Conservation (phyloP, 1,140 invertebrate species). For the Hyposmocoma kahamanoa region DNA sequence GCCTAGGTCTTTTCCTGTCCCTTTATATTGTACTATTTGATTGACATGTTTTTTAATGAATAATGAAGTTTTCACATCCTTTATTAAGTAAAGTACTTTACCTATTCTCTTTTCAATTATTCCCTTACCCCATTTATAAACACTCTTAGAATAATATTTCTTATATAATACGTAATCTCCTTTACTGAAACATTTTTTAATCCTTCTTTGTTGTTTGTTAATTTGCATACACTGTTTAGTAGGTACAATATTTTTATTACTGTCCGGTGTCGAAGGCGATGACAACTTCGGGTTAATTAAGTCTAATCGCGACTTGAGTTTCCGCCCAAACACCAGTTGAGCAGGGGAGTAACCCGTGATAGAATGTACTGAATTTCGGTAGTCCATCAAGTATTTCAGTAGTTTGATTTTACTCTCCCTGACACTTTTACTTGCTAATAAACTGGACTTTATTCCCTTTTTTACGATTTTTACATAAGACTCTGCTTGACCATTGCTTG, state of each 20-base stretch:
- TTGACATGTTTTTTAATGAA: conserved; percentile 5
- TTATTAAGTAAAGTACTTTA: conserved; percentile 4
- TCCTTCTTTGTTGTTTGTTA: neutral
- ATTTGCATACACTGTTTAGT: conserved; percentile 4
- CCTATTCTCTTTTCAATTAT: conserved; percentile 4
- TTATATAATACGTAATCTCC: conserved; percentile 3
- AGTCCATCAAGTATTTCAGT: conserved; percentile 3
- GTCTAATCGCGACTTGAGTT: conserved; percentile 1
- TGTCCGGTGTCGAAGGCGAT: neutral
- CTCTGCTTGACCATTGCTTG: conserved; percentile 8
- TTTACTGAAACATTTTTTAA: neutral
- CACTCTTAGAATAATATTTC: conserved; percentile 6
- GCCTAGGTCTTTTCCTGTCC: neutral
- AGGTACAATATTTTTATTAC: neutral
- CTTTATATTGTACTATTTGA: conserved; percentile 5
- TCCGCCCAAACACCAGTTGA: conserved; percentile 5
- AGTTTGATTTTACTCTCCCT: neutral
- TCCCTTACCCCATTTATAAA: conserved; percentile 2
- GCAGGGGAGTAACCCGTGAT: conserved; percentile 4
- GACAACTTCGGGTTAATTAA: neutral
- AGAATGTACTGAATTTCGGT: conserved; percentile 7
- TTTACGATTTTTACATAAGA: conserved; percentile 7
- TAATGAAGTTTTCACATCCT: neutral
- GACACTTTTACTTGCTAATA: neutral
- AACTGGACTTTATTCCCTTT: conserved; percentile 6